Base-by-base conservation (phyloP, 2,113 vertebrate species). In the Anarhynchus alexandrinus region DNA sequence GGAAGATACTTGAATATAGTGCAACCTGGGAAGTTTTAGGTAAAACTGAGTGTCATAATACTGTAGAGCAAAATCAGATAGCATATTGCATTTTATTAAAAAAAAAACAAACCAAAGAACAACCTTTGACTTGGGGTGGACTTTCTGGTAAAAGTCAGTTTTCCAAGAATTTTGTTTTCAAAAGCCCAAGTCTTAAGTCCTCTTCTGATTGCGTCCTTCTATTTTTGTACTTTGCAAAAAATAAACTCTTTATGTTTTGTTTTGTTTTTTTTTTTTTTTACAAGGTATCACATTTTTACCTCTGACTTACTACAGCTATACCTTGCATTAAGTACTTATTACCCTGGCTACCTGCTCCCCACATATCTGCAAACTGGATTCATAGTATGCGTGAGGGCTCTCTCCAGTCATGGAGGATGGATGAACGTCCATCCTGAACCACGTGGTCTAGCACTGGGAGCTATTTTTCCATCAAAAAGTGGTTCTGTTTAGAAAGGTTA, bases 1-100 rank as follows among this genome's bases (percentile, higher is more conserved):
- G 64, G 55, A 82, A 89, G 67, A 55, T 84, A 72, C n/a, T 95
- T 80, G 66, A 85, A 11, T 82, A n/a, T 73, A 82, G 62, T 51
- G 49, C 55, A 91, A 40, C 55, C 55, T 76, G 51, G 81, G 82
- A 94, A 90, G 25, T 62, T 34, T 58, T 25, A 51, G 36, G 82
- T 88, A 65, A 66, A 82, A 21, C 18, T 67, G 45, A 32, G 74
- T 47, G 59, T 47, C 61, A 32, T 15, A 38, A 54, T 78, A 52
- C 34, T 6, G 2, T 29, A 65, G 20, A 74, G 30, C 19, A 59
- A 64, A 58, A 76, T 61, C 42, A 38, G 38, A 32, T 13, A 34
- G 18, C 6, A 0, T 70, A 36, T 89, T 93, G 76, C 1, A 11
- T 84, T 94, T 77, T 58, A 52, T 64, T 81, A 38, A 43, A 54